phyloP scores from a whole-genome alignment of 2,888 invertebrate genomes.

The Drosophila borealis region DNA sequence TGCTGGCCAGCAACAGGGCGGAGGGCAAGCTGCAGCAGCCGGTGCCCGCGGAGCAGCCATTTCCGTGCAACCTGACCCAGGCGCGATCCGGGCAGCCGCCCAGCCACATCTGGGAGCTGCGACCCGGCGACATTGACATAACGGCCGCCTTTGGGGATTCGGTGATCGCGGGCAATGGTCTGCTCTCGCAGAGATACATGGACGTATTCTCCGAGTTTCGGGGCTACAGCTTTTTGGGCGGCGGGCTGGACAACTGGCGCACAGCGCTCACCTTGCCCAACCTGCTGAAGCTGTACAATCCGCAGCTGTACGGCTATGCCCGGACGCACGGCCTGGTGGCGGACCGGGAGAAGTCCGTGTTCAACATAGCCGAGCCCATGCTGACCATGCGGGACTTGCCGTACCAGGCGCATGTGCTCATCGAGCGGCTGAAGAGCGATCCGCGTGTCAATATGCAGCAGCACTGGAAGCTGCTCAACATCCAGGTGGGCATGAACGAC shows the following conservation, averaged over 20 bases:
- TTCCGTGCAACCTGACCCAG: slow-evolving; percentile 21
- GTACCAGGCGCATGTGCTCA: slow-evolving; percentile 86
- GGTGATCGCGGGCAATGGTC: slow-evolving; percentile 86
- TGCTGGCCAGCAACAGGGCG: slow-evolving; percentile 34
- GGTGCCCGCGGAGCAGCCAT: slow-evolving; percentile 64
- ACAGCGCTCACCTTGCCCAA: slow-evolving; percentile 86
- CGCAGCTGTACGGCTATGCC: slow-evolving; percentile 87
- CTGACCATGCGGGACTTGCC: slow-evolving; percentile 86
- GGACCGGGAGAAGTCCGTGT: slow-evolving; percentile 84
- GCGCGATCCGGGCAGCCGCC: slow-evolving; percentile 78
- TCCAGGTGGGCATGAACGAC: slow-evolving; percentile 88
- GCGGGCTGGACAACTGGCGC: slow-evolving; percentile 86
- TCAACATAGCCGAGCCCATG: slow-evolving; percentile 87
- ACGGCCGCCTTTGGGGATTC: slow-evolving; percentile 87
- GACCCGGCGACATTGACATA: slow-evolving; percentile 87
- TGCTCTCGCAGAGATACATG: slow-evolving; percentile 74
- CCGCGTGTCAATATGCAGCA: slow-evolving; percentile 85
- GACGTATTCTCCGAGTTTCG: slow-evolving; percentile 84
- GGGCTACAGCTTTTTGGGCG: slow-evolving; percentile 85
- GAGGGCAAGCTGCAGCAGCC: slow-evolving; percentile 76
- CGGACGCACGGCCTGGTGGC: slow-evolving; percentile 56
- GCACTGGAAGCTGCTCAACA: slow-evolving; percentile 88
- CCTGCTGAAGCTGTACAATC: slow-evolving; percentile 88
- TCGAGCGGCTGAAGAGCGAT: slow-evolving; percentile 86
- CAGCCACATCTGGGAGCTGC: slow-evolving; percentile 85